phyloP scores from a whole-genome alignment of 1,140 invertebrate species.

The Drosophila serrata region DNA sequence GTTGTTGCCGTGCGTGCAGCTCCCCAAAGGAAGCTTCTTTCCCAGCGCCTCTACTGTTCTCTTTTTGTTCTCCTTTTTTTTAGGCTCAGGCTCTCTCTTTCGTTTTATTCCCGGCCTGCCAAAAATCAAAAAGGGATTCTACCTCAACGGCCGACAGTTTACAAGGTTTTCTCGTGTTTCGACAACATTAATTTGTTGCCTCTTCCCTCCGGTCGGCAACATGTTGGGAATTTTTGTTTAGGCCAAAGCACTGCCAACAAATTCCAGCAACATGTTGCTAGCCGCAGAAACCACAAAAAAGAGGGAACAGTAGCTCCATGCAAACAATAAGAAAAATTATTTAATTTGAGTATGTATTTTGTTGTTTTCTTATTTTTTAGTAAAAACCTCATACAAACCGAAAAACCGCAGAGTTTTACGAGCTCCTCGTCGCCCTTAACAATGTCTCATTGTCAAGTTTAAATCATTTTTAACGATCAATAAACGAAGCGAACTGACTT shows the following conservation, averaged over 20 bases:
- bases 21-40: constrained; percentile 37
- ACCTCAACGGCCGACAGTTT: constrained; percentile 54
- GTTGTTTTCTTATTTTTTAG: constrained; percentile 1
- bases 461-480: constrained; percentile 83
- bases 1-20: constrained; percentile 57
- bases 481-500: constrained; percentile 50
- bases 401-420: constrained; percentile 71
- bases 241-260: background rate
- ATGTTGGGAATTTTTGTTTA: constrained; percentile 20
- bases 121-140: constrained; percentile 50
- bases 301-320: constrained; percentile 65
- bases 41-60: constrained; percentile 28
- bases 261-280: constrained; percentile 51
- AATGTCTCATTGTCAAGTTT: constrained; percentile 80
- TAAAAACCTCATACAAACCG: constrained; percentile 16
- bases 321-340: constrained; percentile 71
- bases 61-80: background rate
- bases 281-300: constrained; percentile 49
- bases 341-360: constrained; percentile 66
- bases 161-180: constrained; percentile 70
- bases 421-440: constrained; percentile 62
- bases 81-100: background rate
- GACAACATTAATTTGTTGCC: constrained; percentile 68
- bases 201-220: constrained; percentile 31
- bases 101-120: constrained; percentile 28